A percentile compares a stretch with the other conserved stretches of the same genome.
Conservation (phyloP, 2,888 invertebrate genomes). For the Nomada fucata region DNA sequence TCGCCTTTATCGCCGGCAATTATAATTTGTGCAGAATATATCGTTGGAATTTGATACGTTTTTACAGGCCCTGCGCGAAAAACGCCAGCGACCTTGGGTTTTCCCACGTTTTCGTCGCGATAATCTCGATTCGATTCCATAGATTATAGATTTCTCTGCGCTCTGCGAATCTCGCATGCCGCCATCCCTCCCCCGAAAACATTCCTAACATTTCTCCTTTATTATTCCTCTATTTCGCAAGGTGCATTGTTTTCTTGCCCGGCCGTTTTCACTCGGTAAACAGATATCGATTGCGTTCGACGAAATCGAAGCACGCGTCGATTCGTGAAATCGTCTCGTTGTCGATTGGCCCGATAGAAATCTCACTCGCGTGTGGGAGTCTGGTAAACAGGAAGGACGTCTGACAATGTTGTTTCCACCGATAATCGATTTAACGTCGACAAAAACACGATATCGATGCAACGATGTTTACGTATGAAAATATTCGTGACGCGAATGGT, state of each 20-base stretch:
- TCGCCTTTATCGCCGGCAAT: background rate
- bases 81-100: background rate
- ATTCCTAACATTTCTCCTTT: background rate
- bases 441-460: conserved; percentile 23
- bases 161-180: too few species aligned
- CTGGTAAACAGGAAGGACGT: conserved; percentile 57
- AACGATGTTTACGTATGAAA: conserved; percentile 20
- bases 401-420: conserved; percentile 35
- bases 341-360: conserved; percentile 59
- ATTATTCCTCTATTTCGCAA: too few species aligned
- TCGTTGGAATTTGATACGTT: background rate
- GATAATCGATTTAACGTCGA: conserved; percentile 24
- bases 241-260: too few species aligned
- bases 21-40: background rate
- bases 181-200: too few species aligned
- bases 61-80: background rate
- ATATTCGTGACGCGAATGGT: conserved; percentile 1
- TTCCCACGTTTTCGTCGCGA: background rate
- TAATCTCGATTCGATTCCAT: conserved; percentile 39
- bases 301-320: background rate
- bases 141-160: conserved; percentile 32
- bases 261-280: too few species aligned
- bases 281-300: too few species aligned
- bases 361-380: conserved; percentile 32
- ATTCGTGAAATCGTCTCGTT: conserved; percentile 22